Evolutionary conservation across 2,113 vertebrate species (phyloP), one percentile per base, ranked within the genome.

Genomic region (Monopterus albus): DNA sequence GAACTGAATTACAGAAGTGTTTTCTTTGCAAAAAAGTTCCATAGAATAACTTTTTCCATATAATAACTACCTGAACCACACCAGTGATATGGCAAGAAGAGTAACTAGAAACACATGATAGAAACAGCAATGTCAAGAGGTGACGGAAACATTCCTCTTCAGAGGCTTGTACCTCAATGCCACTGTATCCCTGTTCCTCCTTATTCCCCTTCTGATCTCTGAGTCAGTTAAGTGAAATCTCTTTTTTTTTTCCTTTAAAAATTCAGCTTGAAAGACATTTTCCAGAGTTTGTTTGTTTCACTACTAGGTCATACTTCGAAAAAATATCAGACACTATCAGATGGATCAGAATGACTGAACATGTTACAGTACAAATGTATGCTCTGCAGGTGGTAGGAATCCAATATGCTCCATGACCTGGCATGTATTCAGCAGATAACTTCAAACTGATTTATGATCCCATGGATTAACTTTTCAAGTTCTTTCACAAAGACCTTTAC

Each of bases 401-500:
- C 65, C 70, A 68, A 61, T 56, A 51, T 72, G 60, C 64, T 75
- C 39, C 42, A 43, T 86, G 73, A 71, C 67, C 63, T 81, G 45
- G 43, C 65, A 53, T 40, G 43, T 39, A 53, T 70, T 75, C 66
- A 62, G 25, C 57, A 70, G 21, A 79, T 52, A 80, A 63, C 74
- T 53, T 75, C 56, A 57, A 59, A 79, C 74, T 72, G 68, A 72
- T 84, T 62, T 49, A 36, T 75, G 65, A 88, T 77, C 78, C 47
- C 42, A 81, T 87, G 84, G 85, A 85, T 90, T 91, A 82, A 84
- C 53, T n/a, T 76, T 79, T 82, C 55, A 75, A 64, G 18, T 58
- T 62, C 59, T 71, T 29, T 50, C 46, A 64, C 51, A 72, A 47
- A 75, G 68, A 79, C 62, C 29, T 79, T 82, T 31, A 46, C 65